These are phyloP conservation scores for Lineus longissimus DNA, from an alignment of 1,140 invertebrate species.

Conservation along the genomic window DNA sequence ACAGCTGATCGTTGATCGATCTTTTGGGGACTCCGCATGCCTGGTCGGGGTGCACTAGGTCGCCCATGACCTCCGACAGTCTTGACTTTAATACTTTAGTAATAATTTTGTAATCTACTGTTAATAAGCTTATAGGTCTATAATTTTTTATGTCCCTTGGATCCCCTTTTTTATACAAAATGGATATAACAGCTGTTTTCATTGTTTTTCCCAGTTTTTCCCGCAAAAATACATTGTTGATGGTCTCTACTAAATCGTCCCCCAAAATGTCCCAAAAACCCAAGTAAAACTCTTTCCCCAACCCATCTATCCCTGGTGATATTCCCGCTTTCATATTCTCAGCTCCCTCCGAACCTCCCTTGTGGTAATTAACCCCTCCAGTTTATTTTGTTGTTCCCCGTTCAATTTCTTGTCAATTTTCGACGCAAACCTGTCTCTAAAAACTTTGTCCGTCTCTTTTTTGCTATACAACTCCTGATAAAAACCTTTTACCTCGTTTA, in stretches of 20 bases:
- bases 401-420: background rate
- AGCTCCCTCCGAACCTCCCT: background rate
- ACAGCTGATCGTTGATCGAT: background rate
- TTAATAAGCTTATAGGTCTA: background rate
- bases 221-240: background rate
- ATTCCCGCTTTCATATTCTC: background rate
- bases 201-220: background rate
- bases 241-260: background rate
- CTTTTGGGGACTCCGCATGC: background rate
- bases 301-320: background rate
- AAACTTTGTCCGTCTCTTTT: background rate
- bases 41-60: constrained; percentile 1
- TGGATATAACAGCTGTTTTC: background rate
- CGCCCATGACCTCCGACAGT: background rate
- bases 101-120: constrained; percentile 1
- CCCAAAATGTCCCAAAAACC: background rate
- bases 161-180: constrained; percentile 1
- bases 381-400: background rate
- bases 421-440: background rate
- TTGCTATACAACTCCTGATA: background rate
- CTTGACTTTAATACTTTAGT: background rate
- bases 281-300: constrained; percentile 1
- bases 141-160: background rate
- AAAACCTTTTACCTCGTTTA: background rate
- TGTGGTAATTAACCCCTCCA: background rate